Percentiles rank a stretch among this genome's conserved stretches.
Evolutionary conservation across 2,797 vertebrate genomes (phyloP).

Genomic region (Sebastes flavidus): DNA sequence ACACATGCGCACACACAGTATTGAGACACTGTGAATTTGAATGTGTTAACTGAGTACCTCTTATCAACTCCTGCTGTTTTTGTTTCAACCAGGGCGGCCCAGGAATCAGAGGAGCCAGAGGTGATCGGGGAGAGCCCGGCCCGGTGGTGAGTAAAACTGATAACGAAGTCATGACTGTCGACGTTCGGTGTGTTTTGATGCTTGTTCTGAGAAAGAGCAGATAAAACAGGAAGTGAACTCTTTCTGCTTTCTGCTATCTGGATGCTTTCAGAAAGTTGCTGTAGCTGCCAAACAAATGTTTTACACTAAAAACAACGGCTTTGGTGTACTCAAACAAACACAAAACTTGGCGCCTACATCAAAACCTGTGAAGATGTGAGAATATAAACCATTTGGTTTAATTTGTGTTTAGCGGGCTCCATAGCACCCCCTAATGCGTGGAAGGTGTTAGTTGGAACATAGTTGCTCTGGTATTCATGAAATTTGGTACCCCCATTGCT

Average conservation of each 20-base stretch:
- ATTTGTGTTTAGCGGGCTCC: no score
- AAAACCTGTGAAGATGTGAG: no score
- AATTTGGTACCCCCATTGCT: no score
- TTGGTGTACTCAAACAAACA: no score
- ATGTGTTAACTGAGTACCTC: background rate
- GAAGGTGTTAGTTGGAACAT: no score
- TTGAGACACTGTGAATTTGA: background rate
- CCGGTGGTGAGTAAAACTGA: slow-evolving; percentile 80
- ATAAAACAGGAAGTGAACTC: background rate
- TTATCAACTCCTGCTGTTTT: background rate
- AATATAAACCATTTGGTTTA: fast-evolving
- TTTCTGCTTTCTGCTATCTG: background rate
- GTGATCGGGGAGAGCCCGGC: slow-evolving; percentile 90
- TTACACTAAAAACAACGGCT: background rate
- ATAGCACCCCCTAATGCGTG: no score
- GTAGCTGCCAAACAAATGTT: background rate
- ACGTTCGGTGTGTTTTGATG: background rate
- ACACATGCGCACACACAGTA: background rate
- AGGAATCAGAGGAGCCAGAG: slow-evolving; percentile 92
- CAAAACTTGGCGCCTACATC: no score
- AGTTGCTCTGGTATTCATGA: no score
- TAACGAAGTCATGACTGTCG: background rate
- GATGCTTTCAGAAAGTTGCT: background rate
- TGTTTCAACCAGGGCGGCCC: slow-evolving; percentile 87
- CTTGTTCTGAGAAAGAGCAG: background rate